These are phyloP conservation scores for Sinopyrophorus schimmeli DNA, from an alignment of 2,888 invertebrate species.

Conservation along the genomic window DNA sequence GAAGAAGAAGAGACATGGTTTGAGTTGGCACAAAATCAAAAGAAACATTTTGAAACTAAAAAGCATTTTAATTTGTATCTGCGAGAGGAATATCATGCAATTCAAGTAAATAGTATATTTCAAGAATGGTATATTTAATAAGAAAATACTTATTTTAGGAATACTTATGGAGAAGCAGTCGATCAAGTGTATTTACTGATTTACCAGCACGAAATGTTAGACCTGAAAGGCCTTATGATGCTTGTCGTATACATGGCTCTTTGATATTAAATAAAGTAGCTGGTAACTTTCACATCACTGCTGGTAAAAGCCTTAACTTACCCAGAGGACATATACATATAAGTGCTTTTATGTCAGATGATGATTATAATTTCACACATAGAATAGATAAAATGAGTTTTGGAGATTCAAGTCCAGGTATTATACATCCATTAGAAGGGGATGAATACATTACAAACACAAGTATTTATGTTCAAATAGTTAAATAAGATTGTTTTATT, in stretches of 20 bases:
- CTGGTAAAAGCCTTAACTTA: conserved; percentile 81
- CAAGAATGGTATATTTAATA: background rate
- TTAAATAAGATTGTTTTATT: conserved; percentile 3
- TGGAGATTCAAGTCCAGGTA: conserved; percentile 84
- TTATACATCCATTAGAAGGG: conserved; percentile 94
- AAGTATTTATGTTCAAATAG: conserved; percentile 43
- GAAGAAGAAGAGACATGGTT: conserved; percentile 90
- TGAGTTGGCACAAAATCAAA: conserved; percentile 76
- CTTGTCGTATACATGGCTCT: conserved; percentile 87
- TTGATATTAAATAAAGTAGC: conserved; percentile 90
- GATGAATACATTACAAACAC: conserved; percentile 80
- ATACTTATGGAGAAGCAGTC: conserved; percentile 81
- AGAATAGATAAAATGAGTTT: conserved; percentile 94
- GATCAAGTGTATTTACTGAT: conserved; percentile 68
- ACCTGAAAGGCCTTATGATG: conserved; percentile 70
- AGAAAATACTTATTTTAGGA: conserved; percentile 61
- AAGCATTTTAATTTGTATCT: conserved; percentile 83
- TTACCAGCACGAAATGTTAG: conserved; percentile 65
- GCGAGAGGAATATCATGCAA: conserved; percentile 88
- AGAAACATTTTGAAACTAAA: conserved; percentile 78
- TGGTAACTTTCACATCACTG: conserved; percentile 93
- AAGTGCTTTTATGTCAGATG: conserved; percentile 75
- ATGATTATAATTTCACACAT: conserved; percentile 93
- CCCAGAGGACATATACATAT: conserved; percentile 82
- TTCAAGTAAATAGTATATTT: too few species aligned